A percentile compares a stretch with the other conserved stretches of the same genome.
These are phyloP conservation scores for Serrognathus titanus DNA, from an alignment of 2,888 invertebrate species.

Conservation along the genomic window DNA sequence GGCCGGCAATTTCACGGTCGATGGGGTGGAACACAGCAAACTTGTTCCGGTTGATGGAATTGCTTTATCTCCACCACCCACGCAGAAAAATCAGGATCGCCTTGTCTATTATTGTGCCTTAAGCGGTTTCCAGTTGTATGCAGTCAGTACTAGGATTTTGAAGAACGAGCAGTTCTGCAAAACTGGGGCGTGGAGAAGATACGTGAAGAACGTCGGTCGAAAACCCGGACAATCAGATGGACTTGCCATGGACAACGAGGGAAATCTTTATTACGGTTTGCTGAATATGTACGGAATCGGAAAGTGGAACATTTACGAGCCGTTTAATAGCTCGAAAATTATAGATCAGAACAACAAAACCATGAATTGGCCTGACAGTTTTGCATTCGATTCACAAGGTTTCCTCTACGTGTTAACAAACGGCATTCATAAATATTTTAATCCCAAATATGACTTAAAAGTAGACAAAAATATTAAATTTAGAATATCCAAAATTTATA, in stretches of 20 bases:
- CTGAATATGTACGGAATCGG: conserved; percentile 64
- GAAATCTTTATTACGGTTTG: conserved; percentile 64
- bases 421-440: conserved; percentile 58
- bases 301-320: conserved; percentile 61
- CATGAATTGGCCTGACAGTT: conserved; percentile 68
- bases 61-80: conserved; percentile 63
- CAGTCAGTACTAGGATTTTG: conserved; percentile 59
- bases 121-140: conserved; percentile 51
- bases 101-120: conserved; percentile 37
- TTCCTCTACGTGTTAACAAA: conserved; percentile 51
- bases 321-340: conserved; percentile 55
- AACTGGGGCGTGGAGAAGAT: conserved; percentile 33
- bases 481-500: conserved; percentile 58
- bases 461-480: conserved; percentile 54
- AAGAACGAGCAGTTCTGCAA: conserved; percentile 53
- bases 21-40: conserved; percentile 54
- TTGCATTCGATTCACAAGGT: conserved; percentile 61
- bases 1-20: conserved; percentile 59
- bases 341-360: conserved; percentile 63
- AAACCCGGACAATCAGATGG: conserved; percentile 67
- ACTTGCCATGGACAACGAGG: conserved; percentile 65
- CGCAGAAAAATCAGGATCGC: conserved; percentile 24
- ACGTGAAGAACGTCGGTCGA: conserved; percentile 55
- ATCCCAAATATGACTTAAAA: conserved; percentile 47
- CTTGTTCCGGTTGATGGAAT: conserved; percentile 66